These are phyloP conservation scores for Aphelenchoides bicaudatus DNA, from an alignment of 2,888 invertebrate genomes.

Conservation along the genomic window DNA sequence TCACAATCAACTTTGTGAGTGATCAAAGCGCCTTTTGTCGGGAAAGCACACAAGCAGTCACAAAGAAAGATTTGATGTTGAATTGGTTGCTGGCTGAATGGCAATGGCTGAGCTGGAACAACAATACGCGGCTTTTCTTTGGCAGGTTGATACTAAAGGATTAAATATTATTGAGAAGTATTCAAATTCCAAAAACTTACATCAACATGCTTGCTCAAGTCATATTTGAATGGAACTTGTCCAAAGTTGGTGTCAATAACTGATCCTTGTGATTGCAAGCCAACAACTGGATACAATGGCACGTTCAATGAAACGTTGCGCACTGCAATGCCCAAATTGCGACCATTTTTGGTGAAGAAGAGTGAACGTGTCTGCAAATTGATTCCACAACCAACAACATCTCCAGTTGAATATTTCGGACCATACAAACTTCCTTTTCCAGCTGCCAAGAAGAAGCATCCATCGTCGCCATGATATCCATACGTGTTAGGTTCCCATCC, in stretches of 20 bases:
- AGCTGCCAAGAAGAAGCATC: conserved; percentile 95
- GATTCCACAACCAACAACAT: conserved; percentile 86
- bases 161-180: too few species aligned
- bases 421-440: conserved; percentile 96
- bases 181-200: too few species aligned
- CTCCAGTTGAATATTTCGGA: conserved; percentile 93
- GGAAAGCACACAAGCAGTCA: conserved; percentile 17
- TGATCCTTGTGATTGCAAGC: conserved; percentile 95
- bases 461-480: conserved; percentile 99
- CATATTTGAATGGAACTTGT: conserved; percentile 91
- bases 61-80: conserved; percentile 15
- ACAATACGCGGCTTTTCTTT: too few species aligned
- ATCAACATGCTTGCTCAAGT: conserved; percentile 92
- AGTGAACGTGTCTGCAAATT: conserved; percentile 96
- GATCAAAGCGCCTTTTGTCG: conserved; percentile 2
- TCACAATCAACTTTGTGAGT: neutral
- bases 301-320: conserved; percentile 74
- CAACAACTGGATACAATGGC: conserved; percentile 94
- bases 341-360: conserved; percentile 99
- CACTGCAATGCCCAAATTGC: conserved; percentile 70
- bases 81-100: too few species aligned
- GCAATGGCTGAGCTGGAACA: too few species aligned
- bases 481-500: conserved; percentile 99
- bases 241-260: conserved; percentile 96
- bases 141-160: too few species aligned